Conservation (phyloP, 2,888 invertebrate genomes). For the Anodontia alba region DNA sequence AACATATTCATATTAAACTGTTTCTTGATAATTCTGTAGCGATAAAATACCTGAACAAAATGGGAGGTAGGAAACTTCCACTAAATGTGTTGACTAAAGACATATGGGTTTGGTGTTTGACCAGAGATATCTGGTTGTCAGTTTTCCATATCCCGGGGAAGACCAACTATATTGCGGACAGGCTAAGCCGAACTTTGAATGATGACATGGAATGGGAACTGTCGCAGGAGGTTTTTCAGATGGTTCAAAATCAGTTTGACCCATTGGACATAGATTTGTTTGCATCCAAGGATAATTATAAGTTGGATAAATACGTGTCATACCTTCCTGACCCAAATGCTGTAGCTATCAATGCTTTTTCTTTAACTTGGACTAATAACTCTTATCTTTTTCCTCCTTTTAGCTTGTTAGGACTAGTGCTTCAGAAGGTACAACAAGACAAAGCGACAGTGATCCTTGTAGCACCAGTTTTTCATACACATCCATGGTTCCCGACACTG, state of each 20-base stretch:
- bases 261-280: slow-evolving; percentile 37
- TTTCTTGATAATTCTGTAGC: slow-evolving; percentile 23
- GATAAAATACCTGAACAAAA: too few relatives aligned
- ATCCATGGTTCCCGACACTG: too few relatives aligned
- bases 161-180: slow-evolving; percentile 34
- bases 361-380: slow-evolving; percentile 41
- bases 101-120: slow-evolving; percentile 40
- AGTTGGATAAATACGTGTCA: slow-evolving; percentile 28
- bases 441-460: slow-evolving; percentile 29
- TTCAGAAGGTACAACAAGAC: too few relatives aligned
- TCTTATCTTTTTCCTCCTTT: slow-evolving; percentile 55
- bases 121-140: slow-evolving; percentile 34
- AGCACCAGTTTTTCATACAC: too few relatives aligned
- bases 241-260: neutral
- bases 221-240: slow-evolving; percentile 18
- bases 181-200: slow-evolving; percentile 14
- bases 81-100: slow-evolving; percentile 9
- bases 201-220: slow-evolving; percentile 34
- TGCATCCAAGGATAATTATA: slow-evolving; percentile 37
- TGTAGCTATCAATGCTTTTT: too few relatives aligned
- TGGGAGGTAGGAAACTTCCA: neutral
- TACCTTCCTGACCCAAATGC: slow-evolving; percentile 33
- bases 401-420: too few relatives aligned
- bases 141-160: slow-evolving; percentile 37
- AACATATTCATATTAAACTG: slow-evolving; percentile 5